These are phyloP conservation scores for Cacatua alba DNA, from an alignment of 2,113 vertebrate genomes.

Conservation along the genomic window DNA sequence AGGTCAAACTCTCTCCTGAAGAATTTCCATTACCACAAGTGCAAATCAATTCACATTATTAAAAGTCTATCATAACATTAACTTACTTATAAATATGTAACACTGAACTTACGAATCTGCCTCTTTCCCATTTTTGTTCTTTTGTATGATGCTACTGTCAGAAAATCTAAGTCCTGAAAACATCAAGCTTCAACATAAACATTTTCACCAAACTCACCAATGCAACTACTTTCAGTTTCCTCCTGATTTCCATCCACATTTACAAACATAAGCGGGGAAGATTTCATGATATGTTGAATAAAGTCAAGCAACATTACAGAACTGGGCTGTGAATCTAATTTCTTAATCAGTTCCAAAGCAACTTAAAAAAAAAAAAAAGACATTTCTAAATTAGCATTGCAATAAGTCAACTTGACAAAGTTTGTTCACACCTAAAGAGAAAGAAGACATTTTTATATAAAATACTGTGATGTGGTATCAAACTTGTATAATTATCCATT, in stretches of 20 bases:
- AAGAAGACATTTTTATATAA: not conserved
- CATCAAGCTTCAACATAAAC: not conserved
- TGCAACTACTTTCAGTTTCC: conserved; percentile 79
- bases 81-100: not conserved
- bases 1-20: not conserved
- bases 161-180: not conserved
- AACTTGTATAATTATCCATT: not conserved
- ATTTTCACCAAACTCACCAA: conserved; percentile 75
- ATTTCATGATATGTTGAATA: conserved; percentile 95
- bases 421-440: not conserved
- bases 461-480: not conserved
- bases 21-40: not conserved
- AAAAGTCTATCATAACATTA: not conserved
- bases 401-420: not conserved
- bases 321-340: conserved; percentile 89
- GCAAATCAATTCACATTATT: not conserved
- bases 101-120: rapidly evolving
- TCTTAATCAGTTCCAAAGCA: conserved; percentile 91
- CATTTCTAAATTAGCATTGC: not conserved
- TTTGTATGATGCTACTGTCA: not conserved
- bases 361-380: conserved; percentile 73
- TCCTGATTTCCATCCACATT: conserved; percentile 81
- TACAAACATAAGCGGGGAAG: conserved; percentile 94
- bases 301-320: conserved; percentile 98
- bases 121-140: not conserved